Evolutionary conservation across 2,888 invertebrate species (phyloP).

Genomic region (Diachrysia chrysitis): DNA sequence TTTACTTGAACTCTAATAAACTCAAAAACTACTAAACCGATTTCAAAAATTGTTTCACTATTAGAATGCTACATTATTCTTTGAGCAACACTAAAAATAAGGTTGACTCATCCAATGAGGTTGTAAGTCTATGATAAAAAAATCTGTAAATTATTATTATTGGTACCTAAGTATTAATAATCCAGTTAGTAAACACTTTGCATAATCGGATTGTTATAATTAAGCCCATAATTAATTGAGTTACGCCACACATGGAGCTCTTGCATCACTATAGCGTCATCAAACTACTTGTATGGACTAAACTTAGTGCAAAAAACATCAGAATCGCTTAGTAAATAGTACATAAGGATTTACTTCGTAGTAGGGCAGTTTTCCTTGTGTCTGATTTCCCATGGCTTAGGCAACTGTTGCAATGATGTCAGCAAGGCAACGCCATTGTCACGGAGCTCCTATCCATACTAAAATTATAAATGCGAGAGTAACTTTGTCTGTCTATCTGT

Average conservation of each 20-base stretch:
- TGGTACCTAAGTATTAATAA: not conserved
- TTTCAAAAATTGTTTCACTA: too few species aligned
- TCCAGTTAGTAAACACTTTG: not conserved
- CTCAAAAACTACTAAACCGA: too few species aligned
- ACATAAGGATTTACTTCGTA: not conserved
- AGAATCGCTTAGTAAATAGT: conserved; percentile 24
- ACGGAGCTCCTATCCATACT: not conserved
- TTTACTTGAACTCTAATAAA: not conserved
- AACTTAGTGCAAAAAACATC: conserved; percentile 25
- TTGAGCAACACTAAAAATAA: too few species aligned
- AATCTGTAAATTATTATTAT: too few species aligned
- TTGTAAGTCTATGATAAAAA: too few species aligned
- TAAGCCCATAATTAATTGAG: conserved; percentile 9
- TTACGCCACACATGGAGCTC: not conserved
- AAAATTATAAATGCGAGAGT: accelerated
- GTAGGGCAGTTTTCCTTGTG: conserved; percentile 5
- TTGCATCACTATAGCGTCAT: conserved; percentile 23
- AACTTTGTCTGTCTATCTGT: too few species aligned
- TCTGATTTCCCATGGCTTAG: conserved; percentile 5
- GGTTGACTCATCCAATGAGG: too few species aligned
- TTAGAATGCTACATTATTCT: too few species aligned
- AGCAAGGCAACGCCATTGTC: not conserved
- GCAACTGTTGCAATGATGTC: not conserved
- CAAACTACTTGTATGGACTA: conserved; percentile 21
- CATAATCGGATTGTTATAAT: conserved; percentile 7